These are phyloP conservation scores for Leiothrix lutea DNA, from an alignment of 2,113 vertebrate species.

Conservation along the genomic window DNA sequence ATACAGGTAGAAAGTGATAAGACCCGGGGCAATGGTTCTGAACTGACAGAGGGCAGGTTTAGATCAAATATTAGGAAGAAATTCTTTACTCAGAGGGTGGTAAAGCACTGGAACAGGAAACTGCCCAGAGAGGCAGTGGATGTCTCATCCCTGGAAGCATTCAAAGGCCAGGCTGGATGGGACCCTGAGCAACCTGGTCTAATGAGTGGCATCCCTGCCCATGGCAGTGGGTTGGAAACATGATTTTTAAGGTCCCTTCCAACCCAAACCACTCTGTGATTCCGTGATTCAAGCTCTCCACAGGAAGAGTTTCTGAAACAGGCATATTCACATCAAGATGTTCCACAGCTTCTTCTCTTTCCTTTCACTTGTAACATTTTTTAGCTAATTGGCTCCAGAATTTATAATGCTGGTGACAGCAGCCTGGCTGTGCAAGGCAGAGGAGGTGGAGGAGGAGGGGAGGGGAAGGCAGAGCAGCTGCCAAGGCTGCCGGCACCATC, in stretches of 20 bases:
- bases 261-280: not conserved
- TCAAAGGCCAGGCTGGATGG: not conserved
- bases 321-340: not conserved
- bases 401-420: slow-evolving; percentile 57
- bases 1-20: not conserved
- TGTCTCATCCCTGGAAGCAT: not conserved
- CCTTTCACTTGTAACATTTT: slow-evolving; percentile 50
- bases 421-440: not conserved
- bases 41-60: not conserved
- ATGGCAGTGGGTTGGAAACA: not conserved
- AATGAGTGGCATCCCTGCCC: not conserved
- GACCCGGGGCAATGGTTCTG: not conserved
- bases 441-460: slow-evolving; percentile 14
- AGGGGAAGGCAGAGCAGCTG: not conserved
- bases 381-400: slow-evolving; percentile 68
- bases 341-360: slow-evolving; percentile 5
- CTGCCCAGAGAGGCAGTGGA: not conserved
- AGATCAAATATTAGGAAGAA: not conserved
- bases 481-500: slow-evolving; percentile 68
- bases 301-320: not conserved
- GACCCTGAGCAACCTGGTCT: not conserved
- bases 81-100: not conserved
- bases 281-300: not conserved
- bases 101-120: not conserved
- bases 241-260: not conserved